Evolutionary conservation across 2,888 invertebrate genomes (phyloP).

Genomic region (Rhimphoctona megacephalus): DNA sequence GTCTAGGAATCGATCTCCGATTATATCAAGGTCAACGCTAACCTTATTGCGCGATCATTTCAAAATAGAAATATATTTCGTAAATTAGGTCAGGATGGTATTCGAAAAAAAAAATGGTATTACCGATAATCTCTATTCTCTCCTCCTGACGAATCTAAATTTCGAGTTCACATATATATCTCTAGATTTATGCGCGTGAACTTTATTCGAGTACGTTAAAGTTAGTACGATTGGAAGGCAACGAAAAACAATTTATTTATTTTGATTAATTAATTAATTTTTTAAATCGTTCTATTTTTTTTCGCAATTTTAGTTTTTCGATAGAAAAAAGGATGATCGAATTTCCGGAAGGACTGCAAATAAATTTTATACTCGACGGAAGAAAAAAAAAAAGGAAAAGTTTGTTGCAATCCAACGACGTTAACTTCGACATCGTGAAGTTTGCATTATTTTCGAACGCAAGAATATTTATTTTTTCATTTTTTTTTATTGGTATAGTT

Average conservation of each 20-base stretch:
- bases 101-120: background rate
- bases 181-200: background rate
- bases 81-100: conserved; percentile 8
- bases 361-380: too few relatives aligned
- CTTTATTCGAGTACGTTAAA: background rate
- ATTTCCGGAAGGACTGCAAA: too few relatives aligned
- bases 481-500: background rate
- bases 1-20: background rate
- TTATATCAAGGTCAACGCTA: background rate
- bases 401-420: too few relatives aligned
- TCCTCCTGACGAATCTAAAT: background rate
- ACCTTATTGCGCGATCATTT: background rate
- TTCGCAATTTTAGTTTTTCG: background rate
- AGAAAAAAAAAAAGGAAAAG: background rate
- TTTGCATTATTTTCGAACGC: too few relatives aligned
- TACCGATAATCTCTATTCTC: conserved; percentile 13
- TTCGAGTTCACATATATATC: background rate
- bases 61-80: conserved; percentile 2
- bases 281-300: background rate
- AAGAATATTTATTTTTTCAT: background rate
- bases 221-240: background rate
- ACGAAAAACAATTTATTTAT: background rate
- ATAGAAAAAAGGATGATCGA: too few relatives aligned
- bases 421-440: too few relatives aligned
- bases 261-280: background rate